phyloP scores from a whole-genome alignment of 2,113 vertebrate species.

The Irena cyanogastra region DNA sequence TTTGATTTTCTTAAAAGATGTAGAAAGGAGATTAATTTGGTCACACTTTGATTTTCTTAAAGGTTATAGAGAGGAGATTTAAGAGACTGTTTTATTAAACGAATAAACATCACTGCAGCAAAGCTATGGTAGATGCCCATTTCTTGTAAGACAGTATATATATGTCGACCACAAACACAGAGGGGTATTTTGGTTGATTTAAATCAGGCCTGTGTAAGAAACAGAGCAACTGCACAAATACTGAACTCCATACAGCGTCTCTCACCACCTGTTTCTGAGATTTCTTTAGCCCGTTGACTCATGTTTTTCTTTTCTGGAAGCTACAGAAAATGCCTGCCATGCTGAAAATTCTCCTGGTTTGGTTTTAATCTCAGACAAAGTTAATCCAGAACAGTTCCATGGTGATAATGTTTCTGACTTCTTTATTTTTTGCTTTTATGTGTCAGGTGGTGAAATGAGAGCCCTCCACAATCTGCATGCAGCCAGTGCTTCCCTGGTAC shows the following conservation, averaged over 20 bases:
- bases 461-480: accelerated
- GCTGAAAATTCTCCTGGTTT: slow-evolving; percentile 22
- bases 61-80: neutral
- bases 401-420: neutral
- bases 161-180: neutral
- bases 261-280: slow-evolving; percentile 43
- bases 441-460: neutral
- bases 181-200: neutral
- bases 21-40: neutral
- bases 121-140: neutral
- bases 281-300: slow-evolving; percentile 48
- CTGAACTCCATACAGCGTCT: neutral
- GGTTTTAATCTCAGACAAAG: neutral
- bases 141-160: neutral
- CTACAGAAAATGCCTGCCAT: neutral
- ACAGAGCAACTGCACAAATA: slow-evolving; percentile 37
- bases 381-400: neutral
- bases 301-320: slow-evolving; percentile 43
- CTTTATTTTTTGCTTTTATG: neutral
- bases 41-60: neutral
- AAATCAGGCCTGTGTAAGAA: neutral
- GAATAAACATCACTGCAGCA: neutral
- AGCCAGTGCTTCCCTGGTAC: neutral
- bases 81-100: neutral
- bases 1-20: neutral